A percentile compares a stretch with the other conserved stretches of the same genome.
Conservation (phyloP, 2,888 invertebrate species). For the Panzeria rudis region DNA sequence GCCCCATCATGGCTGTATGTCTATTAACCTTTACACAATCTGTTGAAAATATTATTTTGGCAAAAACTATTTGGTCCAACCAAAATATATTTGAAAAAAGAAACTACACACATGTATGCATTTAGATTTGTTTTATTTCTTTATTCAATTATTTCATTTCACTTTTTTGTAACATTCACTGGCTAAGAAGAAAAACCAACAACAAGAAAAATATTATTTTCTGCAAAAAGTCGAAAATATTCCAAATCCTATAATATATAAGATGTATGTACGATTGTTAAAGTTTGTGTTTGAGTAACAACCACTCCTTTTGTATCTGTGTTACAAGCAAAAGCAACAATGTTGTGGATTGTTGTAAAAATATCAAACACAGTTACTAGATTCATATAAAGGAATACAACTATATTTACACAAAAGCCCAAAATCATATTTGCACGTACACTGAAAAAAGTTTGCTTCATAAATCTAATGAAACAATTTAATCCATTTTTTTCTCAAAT, state of each 20-base stretch:
- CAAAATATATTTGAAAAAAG: background rate
- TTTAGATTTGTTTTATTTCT: slow-evolving; percentile 10
- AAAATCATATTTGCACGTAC: background rate
- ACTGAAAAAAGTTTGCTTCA: too few relatives aligned
- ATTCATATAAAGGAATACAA: background rate
- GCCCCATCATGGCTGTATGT: background rate
- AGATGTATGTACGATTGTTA: background rate
- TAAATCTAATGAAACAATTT: too few relatives aligned
- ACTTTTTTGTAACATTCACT: slow-evolving; percentile 19
- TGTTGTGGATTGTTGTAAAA: slow-evolving; percentile 3
- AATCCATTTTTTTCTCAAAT: too few relatives aligned
- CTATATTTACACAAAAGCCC: background rate
- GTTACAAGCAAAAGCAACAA: background rate
- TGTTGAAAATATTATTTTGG: background rate
- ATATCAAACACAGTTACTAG: background rate
- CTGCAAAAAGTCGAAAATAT: background rate
- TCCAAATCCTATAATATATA: slow-evolving; percentile 5
- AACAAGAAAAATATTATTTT: background rate
- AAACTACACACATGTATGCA: too few relatives aligned
- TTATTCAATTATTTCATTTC: slow-evolving; percentile 8
- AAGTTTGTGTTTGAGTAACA: background rate
- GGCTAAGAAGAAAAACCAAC: background rate
- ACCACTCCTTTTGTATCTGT: slow-evolving; percentile 7
- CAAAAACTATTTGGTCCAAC: background rate
- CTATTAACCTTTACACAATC: background rate